Evolutionary conservation across 2,113 vertebrate species (phyloP).

Genomic region (Grammomys dolichurus): DNA sequence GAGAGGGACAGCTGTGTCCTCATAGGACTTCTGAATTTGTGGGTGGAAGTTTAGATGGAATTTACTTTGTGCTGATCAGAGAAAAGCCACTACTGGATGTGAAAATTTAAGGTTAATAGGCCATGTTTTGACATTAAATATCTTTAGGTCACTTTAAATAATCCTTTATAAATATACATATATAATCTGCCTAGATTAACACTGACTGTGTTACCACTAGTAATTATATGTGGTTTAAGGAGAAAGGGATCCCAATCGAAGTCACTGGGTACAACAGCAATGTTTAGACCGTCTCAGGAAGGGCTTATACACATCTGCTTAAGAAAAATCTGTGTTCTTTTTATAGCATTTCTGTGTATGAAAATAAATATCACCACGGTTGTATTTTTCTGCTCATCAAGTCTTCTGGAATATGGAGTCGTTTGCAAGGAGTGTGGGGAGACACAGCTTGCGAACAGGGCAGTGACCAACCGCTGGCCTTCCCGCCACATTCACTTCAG

Average conservation of each 20-base stretch:
- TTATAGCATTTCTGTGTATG: conserved; percentile 69
- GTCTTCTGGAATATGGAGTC: conserved; percentile 82
- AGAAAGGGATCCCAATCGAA: conserved; percentile 68
- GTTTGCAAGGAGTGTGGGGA: conserved; percentile 84
- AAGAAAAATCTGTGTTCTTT: conserved; percentile 47
- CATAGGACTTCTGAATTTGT: not conserved
- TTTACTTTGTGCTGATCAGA: conserved; percentile 53
- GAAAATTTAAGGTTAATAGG: conserved; percentile 41
- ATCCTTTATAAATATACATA: conserved; percentile 53
- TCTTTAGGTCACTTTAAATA: conserved; percentile 5
- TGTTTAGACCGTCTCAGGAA: conserved; percentile 57
- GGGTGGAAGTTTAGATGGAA: conserved; percentile 36
- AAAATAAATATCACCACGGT: conserved; percentile 72
- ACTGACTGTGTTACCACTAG: conserved; percentile 62
- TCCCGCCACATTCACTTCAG: conserved; percentile 84
- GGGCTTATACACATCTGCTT: conserved; percentile 4
- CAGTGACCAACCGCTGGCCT: conserved; percentile 86
- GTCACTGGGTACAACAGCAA: conserved; percentile 67
- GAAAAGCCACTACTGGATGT: not conserved
- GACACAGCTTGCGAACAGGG: conserved; percentile 89
- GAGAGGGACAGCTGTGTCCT: conserved; percentile 35
- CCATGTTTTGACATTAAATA: conserved; percentile 58
- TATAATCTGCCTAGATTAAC: conserved; percentile 69
- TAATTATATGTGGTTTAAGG: conserved; percentile 67
- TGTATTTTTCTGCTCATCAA: conserved; percentile 78